Evolutionary conservation across 2,797 vertebrate genomes (phyloP).

Genomic region (Simalia tracyae): DNA sequence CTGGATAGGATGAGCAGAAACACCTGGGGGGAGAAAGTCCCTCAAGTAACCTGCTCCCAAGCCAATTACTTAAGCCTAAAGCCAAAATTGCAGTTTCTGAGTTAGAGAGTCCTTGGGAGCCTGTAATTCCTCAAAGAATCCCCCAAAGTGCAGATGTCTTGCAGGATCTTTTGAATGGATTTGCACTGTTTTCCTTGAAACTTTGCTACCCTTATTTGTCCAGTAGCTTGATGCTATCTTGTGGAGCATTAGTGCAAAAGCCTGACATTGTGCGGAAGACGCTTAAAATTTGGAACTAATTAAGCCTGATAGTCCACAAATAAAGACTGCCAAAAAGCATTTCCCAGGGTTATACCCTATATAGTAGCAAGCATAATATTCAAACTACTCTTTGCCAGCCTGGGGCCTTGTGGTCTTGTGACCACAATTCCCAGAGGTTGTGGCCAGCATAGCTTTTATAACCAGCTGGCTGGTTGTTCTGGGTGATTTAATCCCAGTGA

Average conservation of each 20-base stretch:
- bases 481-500: too few species aligned
- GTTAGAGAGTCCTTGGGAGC: background rate
- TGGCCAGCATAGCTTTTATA: too few species aligned
- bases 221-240: background rate
- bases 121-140: conserved; percentile 1
- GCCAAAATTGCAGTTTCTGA: background rate
- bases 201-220: background rate
- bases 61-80: too few species aligned
- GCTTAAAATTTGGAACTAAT: background rate
- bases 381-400: too few species aligned
- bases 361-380: too few species aligned
- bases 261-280: background rate
- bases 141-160: background rate
- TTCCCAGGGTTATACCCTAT: background rate
- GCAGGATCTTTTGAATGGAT: background rate
- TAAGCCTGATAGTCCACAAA: background rate
- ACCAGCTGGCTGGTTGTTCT: too few species aligned
- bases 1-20: too few species aligned
- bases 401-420: too few species aligned
- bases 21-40: too few species aligned
- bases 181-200: background rate
- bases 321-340: background rate
- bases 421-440: too few species aligned
- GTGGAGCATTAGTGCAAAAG: background rate
- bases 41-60: too few species aligned